Evolutionary conservation across 2,797 vertebrate species (phyloP).

Genomic region (Coilia nasus): DNA sequence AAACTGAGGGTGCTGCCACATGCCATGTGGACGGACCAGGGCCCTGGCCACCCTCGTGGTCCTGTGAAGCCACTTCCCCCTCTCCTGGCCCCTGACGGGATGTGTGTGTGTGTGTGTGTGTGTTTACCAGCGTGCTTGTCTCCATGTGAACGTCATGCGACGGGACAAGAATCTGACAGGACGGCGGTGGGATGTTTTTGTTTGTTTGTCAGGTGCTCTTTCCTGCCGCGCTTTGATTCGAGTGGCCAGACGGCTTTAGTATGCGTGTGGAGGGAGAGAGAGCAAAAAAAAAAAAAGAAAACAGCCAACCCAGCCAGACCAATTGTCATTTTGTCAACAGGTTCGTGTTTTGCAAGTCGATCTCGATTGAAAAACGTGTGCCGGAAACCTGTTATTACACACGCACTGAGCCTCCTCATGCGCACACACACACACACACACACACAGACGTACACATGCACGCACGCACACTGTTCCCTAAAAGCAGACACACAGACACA

Average conservation of each 20-base stretch:
- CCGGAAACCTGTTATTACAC: constrained; percentile 55
- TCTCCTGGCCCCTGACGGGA: not conserved
- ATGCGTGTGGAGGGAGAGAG: constrained; percentile 29
- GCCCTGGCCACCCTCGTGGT: not conserved
- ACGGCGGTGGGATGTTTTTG: constrained; percentile 55
- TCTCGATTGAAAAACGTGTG: constrained; percentile 50
- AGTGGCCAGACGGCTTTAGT: constrained; percentile 35
- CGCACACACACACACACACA: constrained; percentile 23
- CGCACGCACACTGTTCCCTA: not conserved
- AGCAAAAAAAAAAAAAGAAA: constrained; percentile 24
- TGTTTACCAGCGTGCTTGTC: not conserved
- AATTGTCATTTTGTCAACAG: constrained; percentile 67
- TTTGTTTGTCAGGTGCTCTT: constrained; percentile 55
- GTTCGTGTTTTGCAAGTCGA: constrained; percentile 53
- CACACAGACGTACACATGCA: constrained; percentile 35
- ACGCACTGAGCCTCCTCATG: not conserved
- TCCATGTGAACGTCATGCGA: constrained; percentile 22
- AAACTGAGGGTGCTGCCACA: not conserved
- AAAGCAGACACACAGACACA: constrained; percentile 30
- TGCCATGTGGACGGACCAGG: not conserved
- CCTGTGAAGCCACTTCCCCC: not conserved
- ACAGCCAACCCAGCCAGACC: constrained; percentile 40
- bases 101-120: constrained; percentile 41
- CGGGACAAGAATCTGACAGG: not conserved
- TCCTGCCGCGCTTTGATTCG: constrained; percentile 26